phyloP scores from a whole-genome alignment of 2,113 vertebrate species.

The Archilochus colubris region DNA sequence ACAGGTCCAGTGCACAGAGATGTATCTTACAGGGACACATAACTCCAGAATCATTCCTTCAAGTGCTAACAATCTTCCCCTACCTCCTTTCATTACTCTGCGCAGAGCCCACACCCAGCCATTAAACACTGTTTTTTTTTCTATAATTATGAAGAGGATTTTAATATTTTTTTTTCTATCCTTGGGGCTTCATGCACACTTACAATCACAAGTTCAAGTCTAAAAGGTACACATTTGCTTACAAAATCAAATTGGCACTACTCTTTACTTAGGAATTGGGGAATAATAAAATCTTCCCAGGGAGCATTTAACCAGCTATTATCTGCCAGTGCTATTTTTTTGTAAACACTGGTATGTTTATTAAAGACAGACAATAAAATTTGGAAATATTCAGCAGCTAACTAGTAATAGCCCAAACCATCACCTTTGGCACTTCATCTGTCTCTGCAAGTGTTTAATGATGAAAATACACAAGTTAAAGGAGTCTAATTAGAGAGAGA shows the following conservation, averaged over 20 bases:
- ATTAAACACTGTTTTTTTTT: background rate
- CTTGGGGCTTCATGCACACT: background rate
- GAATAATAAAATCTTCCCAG: background rate
- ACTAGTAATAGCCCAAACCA: constrained; percentile 17
- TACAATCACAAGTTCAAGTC: background rate
- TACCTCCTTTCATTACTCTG: background rate
- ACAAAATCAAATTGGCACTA: background rate
- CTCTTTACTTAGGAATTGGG: background rate
- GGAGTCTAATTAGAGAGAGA: background rate
- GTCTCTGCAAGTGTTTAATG: background rate
- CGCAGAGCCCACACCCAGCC: background rate
- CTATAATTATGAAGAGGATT: background rate
- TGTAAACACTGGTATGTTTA: background rate
- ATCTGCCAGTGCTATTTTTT: background rate
- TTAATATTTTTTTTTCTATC: background rate
- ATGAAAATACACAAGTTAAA: background rate
- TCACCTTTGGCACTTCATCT: background rate
- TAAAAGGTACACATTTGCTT: background rate
- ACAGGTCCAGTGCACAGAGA: background rate
- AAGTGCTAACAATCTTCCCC: background rate
- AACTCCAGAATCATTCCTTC: background rate
- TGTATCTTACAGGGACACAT: background rate
- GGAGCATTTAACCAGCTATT: background rate
- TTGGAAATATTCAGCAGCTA: background rate
- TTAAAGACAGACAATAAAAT: background rate